Evolutionary conservation across 2,888 invertebrate species (phyloP).

Genomic region (Hirtodrosophila confusa): DNA sequence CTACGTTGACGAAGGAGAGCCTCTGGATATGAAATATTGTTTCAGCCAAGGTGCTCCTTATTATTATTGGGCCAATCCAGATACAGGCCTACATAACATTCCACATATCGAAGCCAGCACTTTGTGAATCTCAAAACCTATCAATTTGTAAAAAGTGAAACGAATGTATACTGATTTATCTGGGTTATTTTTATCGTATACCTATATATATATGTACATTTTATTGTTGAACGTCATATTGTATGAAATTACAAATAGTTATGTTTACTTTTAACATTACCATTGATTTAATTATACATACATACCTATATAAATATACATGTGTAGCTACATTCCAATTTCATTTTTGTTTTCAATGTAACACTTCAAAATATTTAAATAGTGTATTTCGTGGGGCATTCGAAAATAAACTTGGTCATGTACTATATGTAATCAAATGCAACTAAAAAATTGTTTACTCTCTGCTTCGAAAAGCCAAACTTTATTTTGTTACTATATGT

Average conservation of each 20-base stretch:
- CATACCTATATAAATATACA: conserved; percentile 6
- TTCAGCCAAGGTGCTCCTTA: conserved; percentile 93
- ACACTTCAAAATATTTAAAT: too few species aligned
- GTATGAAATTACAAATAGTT: conserved; percentile 53
- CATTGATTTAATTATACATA: conserved; percentile 51
- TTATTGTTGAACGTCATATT: conserved; percentile 71
- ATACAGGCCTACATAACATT: conserved; percentile 89
- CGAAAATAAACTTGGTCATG: too few species aligned
- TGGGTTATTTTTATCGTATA: conserved; percentile 53
- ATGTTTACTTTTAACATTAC: conserved; percentile 50
- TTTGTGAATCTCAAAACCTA: conserved; percentile 72
- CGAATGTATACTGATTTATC: conserved; percentile 70
- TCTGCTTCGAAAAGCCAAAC: too few species aligned
- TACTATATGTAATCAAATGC: too few species aligned
- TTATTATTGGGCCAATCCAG: conserved; percentile 91
- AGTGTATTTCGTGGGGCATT: too few species aligned
- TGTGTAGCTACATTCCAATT: conserved; percentile 5
- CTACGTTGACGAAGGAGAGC: conserved; percentile 91
- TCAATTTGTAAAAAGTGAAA: conserved; percentile 51
- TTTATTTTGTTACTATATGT: too few species aligned
- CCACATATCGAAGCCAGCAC: conserved; percentile 89
- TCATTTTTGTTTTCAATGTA: too few species aligned
- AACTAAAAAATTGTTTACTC: too few species aligned
- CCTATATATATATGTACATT: conserved; percentile 30
- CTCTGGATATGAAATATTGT: conserved; percentile 91